Percentiles rank a stretch among this genome's conserved stretches.
phyloP scores from a whole-genome alignment of 2,113 vertebrate species.

The Strix uralensis region DNA sequence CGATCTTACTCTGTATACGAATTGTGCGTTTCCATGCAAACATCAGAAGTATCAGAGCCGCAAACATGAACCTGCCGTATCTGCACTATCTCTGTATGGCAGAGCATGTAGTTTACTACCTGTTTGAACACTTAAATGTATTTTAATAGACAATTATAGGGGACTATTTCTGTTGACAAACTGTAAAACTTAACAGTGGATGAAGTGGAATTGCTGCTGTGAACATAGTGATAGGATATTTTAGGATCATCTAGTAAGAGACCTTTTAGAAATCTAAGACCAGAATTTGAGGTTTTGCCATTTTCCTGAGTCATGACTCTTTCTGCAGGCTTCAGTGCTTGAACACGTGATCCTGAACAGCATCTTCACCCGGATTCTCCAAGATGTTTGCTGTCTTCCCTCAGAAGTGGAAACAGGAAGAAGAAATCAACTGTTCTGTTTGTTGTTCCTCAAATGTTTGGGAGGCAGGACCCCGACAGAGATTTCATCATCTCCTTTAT shows the following conservation, averaged over 20 bases:
- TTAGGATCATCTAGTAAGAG: neutral
- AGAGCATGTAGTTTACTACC: neutral
- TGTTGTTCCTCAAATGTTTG: neutral
- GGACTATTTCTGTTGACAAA: too few species aligned
- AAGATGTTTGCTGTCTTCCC: neutral
- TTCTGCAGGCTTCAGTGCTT: neutral
- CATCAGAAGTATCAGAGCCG: neutral
- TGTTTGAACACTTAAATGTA: neutral
- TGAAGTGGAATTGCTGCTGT: neutral
- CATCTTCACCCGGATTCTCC: neutral
- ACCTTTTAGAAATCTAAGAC: neutral
- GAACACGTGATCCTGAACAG: neutral
- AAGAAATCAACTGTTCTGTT: neutral
- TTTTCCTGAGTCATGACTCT: neutral
- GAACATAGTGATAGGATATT: neutral
- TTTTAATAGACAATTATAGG: neutral
- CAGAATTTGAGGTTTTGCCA: neutral
- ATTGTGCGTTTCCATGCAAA: rapidly evolving
- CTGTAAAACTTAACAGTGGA: neutral
- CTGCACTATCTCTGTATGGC: neutral
- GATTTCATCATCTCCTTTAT: neutral
- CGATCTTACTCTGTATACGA: neutral
- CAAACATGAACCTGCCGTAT: neutral
- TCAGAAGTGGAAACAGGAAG: neutral
- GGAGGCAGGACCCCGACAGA: neutral